Conservation (phyloP, 2,888 invertebrate species). For the Amitus sp. region DNA sequence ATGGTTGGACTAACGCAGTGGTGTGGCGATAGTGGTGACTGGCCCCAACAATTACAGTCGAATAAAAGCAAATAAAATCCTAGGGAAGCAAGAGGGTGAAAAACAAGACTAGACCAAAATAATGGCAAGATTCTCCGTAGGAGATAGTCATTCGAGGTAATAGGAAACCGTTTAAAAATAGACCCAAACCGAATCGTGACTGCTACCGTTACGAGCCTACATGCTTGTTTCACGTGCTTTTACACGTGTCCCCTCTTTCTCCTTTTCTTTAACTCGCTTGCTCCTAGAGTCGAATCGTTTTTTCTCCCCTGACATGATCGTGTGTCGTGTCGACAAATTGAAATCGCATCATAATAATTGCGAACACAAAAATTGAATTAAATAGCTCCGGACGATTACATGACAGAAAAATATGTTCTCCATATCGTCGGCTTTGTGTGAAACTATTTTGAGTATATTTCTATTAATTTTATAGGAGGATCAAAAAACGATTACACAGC, state of each 20-base stretch:
- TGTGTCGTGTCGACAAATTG: slow-evolving; percentile 3
- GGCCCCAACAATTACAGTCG: slow-evolving; percentile 64
- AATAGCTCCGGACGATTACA: too few species aligned
- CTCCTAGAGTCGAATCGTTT: slow-evolving; percentile 17
- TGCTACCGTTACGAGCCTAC: slow-evolving; percentile 54
- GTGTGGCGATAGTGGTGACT: slow-evolving; percentile 64
- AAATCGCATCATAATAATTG: slow-evolving; percentile 1
- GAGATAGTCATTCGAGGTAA: slow-evolving; percentile 62
- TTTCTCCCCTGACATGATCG: neutral
- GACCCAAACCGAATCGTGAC: slow-evolving; percentile 55
- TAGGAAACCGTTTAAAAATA: slow-evolving; percentile 63
- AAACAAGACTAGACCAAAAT: slow-evolving; percentile 62
- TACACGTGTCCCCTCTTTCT: slow-evolving; percentile 32
- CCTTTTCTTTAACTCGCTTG: slow-evolving; percentile 19
- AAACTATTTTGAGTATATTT: neutral
- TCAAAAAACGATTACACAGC: too few species aligned
- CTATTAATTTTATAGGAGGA: too few species aligned
- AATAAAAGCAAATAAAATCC: slow-evolving; percentile 62
- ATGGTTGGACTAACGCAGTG: slow-evolving; percentile 56
- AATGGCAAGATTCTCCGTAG: slow-evolving; percentile 59
- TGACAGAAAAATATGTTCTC: too few species aligned
- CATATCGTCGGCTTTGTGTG: neutral
- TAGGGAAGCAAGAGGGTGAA: slow-evolving; percentile 40
- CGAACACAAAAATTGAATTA: neutral
- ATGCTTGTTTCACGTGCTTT: slow-evolving; percentile 39